Percentiles rank a stretch among this genome's conserved stretches.
phyloP scores from a whole-genome alignment of 2,113 vertebrate species.

The Pseudorhombus dupliciocellatus region DNA sequence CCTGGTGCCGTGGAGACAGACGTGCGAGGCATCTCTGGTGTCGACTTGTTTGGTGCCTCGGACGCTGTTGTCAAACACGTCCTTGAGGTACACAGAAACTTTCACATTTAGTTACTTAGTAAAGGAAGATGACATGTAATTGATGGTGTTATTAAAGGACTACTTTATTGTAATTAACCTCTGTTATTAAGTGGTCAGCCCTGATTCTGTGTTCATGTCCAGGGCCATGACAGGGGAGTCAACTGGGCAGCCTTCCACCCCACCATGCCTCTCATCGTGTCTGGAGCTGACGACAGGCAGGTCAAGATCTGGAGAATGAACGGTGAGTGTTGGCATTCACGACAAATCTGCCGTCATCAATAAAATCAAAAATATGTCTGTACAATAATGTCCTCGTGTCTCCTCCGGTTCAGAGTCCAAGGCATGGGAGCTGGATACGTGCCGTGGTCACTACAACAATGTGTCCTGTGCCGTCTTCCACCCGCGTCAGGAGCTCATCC shows the following conservation, averaged over 20 bases:
- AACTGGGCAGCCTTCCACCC: slow-evolving; percentile 99
- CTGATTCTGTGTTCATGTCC: not conserved
- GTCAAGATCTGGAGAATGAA: slow-evolving; percentile 99
- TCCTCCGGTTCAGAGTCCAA: slow-evolving; percentile 86
- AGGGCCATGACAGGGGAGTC: slow-evolving; percentile 95
- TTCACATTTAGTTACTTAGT: not conserved
- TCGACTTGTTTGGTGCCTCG: slow-evolving; percentile 93
- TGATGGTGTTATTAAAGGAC: not conserved
- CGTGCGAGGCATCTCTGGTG: slow-evolving; percentile 91
- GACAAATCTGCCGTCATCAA: too few species aligned
- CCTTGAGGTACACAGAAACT: slow-evolving; percentile 85
- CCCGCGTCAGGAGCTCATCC: slow-evolving; percentile 95
- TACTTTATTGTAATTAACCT: not conserved
- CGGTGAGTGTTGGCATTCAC: slow-evolving; percentile 76
- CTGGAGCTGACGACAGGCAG: slow-evolving; percentile 94
- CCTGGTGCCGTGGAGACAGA: slow-evolving; percentile 94
- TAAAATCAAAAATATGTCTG: too few species aligned
- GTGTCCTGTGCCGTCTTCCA: slow-evolving; percentile 98
- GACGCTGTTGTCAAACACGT: slow-evolving; percentile 97
- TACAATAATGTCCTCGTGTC: not conserved
- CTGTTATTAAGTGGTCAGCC: not conserved
- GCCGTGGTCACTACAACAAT: slow-evolving; percentile 97
- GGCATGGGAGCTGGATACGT: slow-evolving; percentile 97
- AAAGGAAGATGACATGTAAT: not conserved
- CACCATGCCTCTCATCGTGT: slow-evolving; percentile 96